Percentiles rank a stretch among this genome's conserved stretches.
Conservation (phyloP, 1,140 invertebrate species). For the Polypedilum vanderplanki region DNA sequence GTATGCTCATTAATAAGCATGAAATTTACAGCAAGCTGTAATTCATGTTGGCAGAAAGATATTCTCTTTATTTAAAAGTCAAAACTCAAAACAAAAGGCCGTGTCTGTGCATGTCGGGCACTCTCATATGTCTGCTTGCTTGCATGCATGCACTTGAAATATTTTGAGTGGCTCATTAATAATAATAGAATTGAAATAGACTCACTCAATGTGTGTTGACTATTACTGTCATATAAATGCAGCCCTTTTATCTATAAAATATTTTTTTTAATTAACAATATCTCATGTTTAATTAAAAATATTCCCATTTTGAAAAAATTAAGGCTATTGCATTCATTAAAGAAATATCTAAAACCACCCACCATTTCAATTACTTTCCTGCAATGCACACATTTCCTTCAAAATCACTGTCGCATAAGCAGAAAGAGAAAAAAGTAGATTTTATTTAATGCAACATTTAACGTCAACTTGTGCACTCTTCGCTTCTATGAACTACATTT, state of each 20-base stretch:
- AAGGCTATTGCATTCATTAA: neutral
- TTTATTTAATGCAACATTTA: neutral
- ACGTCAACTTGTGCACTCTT: constrained; percentile 2
- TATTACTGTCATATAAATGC: neutral
- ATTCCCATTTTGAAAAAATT: neutral
- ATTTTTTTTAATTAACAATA: neutral
- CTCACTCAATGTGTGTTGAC: neutral
- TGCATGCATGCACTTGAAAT: neutral
- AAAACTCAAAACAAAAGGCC: constrained; percentile 11
- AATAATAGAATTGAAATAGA: neutral
- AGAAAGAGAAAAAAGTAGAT: neutral
- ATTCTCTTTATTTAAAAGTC: neutral
- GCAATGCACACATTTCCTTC: neutral
- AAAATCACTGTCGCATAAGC: neutral
- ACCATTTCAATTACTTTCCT: neutral
- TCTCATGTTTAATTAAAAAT: neutral
- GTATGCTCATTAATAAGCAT: neutral
- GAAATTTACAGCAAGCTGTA: constrained; percentile 5
- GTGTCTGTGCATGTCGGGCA: neutral
- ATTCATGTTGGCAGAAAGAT: neutral
- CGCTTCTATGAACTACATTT: neutral
- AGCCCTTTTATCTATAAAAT: neutral
- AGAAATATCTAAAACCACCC: neutral
- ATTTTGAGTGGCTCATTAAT: constrained; percentile 7
- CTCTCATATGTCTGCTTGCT: neutral